These are phyloP conservation scores for Brachionus koreanus DNA, from an alignment of 1,140 invertebrate genomes.

Conservation along the genomic window DNA sequence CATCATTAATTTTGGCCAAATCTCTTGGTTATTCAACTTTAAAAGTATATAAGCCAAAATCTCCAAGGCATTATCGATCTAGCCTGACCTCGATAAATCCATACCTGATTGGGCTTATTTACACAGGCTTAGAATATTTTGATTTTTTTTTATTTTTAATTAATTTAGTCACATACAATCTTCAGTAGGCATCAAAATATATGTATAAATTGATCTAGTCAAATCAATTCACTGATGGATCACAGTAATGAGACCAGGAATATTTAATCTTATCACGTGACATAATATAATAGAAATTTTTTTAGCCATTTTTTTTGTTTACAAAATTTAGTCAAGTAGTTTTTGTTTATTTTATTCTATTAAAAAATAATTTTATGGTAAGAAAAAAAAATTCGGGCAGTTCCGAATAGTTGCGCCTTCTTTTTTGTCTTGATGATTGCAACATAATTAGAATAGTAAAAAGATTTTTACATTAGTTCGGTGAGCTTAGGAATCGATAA, in stretches of 20 bases:
- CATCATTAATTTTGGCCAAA: neutral
- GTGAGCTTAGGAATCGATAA: too few relatives aligned
- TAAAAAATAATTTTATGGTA: too few relatives aligned
- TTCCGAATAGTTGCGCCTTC: too few relatives aligned
- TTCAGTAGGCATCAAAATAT: neutral
- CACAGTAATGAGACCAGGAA: neutral
- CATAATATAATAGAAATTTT: neutral
- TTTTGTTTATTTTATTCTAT: too few relatives aligned
- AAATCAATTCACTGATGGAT: neutral
- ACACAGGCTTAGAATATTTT: neutral
- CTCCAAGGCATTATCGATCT: neutral
- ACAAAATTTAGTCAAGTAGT: too few relatives aligned
- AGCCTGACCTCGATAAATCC: neutral
- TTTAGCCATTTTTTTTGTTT: neutral
- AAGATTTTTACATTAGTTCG: too few relatives aligned
- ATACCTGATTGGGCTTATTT: neutral
- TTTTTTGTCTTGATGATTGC: too few relatives aligned
- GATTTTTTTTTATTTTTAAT: neutral
- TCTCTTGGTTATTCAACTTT: slow-evolving; percentile 24
- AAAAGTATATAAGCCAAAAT: neutral
- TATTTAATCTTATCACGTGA: neutral
- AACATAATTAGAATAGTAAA: too few relatives aligned
- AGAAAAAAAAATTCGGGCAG: too few relatives aligned
- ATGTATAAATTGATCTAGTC: neutral
- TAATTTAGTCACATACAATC: neutral